Evolutionary conservation across 2,113 vertebrate genomes (phyloP), one percentile per base, ranked within the genome.

Genomic region (Narcine bancroftii): DNA sequence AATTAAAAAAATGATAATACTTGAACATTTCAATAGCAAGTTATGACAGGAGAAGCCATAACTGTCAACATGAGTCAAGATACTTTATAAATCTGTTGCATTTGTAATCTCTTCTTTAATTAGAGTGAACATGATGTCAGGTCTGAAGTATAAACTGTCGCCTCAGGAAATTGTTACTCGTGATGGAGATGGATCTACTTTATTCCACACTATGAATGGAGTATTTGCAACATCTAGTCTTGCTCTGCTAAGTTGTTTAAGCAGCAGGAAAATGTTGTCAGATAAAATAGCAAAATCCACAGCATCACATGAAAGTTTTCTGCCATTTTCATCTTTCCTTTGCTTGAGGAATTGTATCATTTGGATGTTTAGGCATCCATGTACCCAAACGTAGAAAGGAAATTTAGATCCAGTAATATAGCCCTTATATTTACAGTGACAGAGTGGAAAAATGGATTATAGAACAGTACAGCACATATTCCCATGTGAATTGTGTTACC

Each of bases 1-100:
- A 91, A 91, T 91, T 66, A 91, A 91, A 91, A 91, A 29, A 45
- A 91, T 91, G 69, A 91, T 91, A 66, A 66, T 69, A 91, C 45
- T 65, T 21, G 26, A 69, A 69, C 29, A 47, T 91, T 69, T 69
- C 24, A 66, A 69, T 6, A 71, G 66, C 24, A 91, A 24, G 39
- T 26, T 71, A 42, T 91, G 89, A 91, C 89, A 91, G 65, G 24
- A 71, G 42, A 29, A 69, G 42, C 63, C 47, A 42, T 26, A 91
- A 45, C 21, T 91, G 89, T 91, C 89, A 45, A 9, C 63, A 45
- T 45, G 45, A 69, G 71, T 91, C 89, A 91, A 29, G 65, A 71
- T 71, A 7, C 10, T n/a, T 89, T 9, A 11, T 89, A 56, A 9
- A 42, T 56, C 85, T 91, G 39, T 45, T 69, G 21, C 24, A 2